A percentile compares a stretch with the other conserved stretches of the same genome.
phyloP scores from a whole-genome alignment of 2,113 vertebrate genomes.

The Anseranas semipalmata region DNA sequence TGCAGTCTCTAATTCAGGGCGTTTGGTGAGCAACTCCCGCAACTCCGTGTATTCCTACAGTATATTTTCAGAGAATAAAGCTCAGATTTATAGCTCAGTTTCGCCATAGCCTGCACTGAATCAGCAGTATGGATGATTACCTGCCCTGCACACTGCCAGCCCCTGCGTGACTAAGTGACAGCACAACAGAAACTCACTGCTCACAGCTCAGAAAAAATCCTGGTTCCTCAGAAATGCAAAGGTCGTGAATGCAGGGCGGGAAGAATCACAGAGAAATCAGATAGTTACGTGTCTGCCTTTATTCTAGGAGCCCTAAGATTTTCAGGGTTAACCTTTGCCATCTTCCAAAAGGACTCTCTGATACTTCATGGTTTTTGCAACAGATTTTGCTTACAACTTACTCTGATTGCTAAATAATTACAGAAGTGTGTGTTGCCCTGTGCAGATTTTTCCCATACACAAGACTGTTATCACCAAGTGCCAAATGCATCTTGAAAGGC shows the following conservation, averaged over 20 bases:
- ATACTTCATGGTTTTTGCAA: slow-evolving; percentile 27
- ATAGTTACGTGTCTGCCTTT: not conserved
- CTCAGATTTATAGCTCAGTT: not conserved
- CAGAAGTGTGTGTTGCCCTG: not conserved
- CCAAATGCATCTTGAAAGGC: slow-evolving; percentile 50
- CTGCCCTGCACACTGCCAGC: not conserved
- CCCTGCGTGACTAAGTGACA: not conserved
- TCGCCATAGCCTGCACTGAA: not conserved
- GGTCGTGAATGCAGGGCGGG: not conserved
- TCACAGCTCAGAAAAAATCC: not conserved
- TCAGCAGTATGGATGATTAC: slow-evolving; percentile 34
- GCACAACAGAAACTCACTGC: not conserved
- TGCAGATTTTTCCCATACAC: slow-evolving; percentile 14
- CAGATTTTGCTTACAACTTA: slow-evolving; percentile 31
- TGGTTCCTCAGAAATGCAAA: not conserved
- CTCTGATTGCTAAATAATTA: slow-evolving; percentile 34
- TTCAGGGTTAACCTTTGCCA: not conserved
- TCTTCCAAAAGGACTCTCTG: not conserved
- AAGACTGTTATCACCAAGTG: slow-evolving; percentile 25
- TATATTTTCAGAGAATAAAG: not conserved
- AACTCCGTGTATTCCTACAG: not conserved
- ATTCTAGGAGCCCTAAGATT: not conserved
- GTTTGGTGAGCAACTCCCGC: not conserved
- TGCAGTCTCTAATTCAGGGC: not conserved
- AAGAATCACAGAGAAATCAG: not conserved